A percentile compares a stretch with the other conserved stretches of the same genome.
These are phyloP conservation scores for Dendronephthya gigantea DNA, from an alignment of 64 coral and sea anemone genomes.

Conservation along the genomic window DNA sequence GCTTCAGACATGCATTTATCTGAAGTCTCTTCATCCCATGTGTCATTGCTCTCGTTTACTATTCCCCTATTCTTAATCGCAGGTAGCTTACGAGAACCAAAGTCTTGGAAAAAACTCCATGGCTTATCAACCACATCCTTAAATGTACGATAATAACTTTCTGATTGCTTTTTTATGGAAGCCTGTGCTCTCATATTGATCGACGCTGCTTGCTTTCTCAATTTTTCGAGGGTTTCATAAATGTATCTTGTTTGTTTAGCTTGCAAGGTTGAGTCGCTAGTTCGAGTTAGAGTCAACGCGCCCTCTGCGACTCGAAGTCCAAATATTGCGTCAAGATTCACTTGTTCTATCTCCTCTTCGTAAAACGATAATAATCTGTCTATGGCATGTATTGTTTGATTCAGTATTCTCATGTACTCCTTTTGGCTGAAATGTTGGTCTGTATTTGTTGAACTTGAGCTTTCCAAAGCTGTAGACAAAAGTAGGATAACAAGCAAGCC, in stretches of 20 bases:
- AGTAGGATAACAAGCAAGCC: background rate
- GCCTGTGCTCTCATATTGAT: background rate
- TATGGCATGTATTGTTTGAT: background rate
- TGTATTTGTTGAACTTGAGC: background rate
- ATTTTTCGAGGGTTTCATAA: background rate
- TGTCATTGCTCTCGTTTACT: background rate
- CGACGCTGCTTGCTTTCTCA: background rate
- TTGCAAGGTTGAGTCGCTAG: background rate
- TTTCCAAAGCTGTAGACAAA: background rate
- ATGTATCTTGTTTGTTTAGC: background rate
- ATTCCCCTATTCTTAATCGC: background rate
- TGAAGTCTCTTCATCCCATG: background rate
- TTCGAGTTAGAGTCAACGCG: background rate
- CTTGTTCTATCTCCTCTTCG: slow-evolving; percentile 23
- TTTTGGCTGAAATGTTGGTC: background rate
- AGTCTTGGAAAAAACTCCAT: slow-evolving; percentile 43
- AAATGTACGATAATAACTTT: slow-evolving; percentile 43
- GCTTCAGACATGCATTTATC: slow-evolving; percentile 3
- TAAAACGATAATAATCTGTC: slow-evolving; percentile 33
- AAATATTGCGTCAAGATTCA: slow-evolving; percentile 52
- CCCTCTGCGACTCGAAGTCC: slow-evolving; percentile 50
- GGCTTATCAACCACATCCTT: slow-evolving; percentile 47
- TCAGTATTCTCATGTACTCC: background rate
- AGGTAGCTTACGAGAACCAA: background rate
- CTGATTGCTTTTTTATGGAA: background rate